These are phyloP conservation scores for Diaperis boleti DNA, from an alignment of 2,888 invertebrate species.

Conservation along the genomic window DNA sequence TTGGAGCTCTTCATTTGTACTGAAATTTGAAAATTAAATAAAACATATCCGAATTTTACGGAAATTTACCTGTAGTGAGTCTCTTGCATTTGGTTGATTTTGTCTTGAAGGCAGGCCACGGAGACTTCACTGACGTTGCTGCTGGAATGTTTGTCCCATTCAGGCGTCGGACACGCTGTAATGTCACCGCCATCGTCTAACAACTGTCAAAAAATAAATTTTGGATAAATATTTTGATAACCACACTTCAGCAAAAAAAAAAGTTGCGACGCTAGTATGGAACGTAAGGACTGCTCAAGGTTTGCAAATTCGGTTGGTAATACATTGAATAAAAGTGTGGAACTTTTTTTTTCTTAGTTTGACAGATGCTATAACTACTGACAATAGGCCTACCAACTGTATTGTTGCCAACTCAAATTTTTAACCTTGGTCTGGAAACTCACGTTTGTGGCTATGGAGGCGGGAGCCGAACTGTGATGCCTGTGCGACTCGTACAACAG, in stretches of 20 bases:
- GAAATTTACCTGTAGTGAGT: slow-evolving; percentile 79
- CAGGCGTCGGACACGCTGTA: slow-evolving; percentile 81
- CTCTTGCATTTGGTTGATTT: slow-evolving; percentile 93
- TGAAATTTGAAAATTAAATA: too few species aligned
- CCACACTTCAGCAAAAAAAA: too few species aligned
- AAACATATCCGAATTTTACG: too few species aligned
- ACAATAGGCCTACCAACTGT: too few species aligned
- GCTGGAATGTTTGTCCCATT: slow-evolving; percentile 93
- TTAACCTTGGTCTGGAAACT: slow-evolving; percentile 38
- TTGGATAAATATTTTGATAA: too few species aligned
- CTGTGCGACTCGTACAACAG: slow-evolving; percentile 78
- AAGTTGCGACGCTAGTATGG: too few species aligned
- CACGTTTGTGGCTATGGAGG: slow-evolving; percentile 75
- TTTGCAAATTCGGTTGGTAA: too few species aligned
- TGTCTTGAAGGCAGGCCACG: slow-evolving; percentile 92
- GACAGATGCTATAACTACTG: slow-evolving; percentile 1
- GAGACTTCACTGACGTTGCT: slow-evolving; percentile 90
- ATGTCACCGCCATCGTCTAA: slow-evolving; percentile 64
- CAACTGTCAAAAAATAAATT: slow-evolving; percentile 55
- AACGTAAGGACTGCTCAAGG: too few species aligned
- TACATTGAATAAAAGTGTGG: too few species aligned
- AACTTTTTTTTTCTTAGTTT: too few species aligned
- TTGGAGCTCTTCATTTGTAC: slow-evolving; percentile 92
- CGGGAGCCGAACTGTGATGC: slow-evolving; percentile 82
- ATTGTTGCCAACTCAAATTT: too few species aligned